Conservation (phyloP, 2,888 invertebrate genomes). For the Philereme transversata region DNA sequence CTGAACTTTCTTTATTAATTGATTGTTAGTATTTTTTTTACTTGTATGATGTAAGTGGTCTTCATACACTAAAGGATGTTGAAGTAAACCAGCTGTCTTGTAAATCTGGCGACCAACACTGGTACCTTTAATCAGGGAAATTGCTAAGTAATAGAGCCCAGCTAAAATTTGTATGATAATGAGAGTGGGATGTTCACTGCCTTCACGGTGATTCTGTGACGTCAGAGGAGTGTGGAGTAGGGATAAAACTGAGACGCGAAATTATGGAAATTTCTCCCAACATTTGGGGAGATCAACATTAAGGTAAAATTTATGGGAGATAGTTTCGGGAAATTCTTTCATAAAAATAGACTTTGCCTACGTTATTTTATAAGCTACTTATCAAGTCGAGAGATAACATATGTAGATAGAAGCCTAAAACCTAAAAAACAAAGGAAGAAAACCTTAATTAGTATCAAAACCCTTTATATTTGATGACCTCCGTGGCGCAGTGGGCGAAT, state of each 20-base stretch:
- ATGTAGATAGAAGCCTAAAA: too few species aligned
- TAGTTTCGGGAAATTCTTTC: constrained; percentile 6
- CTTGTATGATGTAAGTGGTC: too few species aligned
- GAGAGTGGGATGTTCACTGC: constrained; percentile 49
- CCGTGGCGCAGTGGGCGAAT: too few species aligned
- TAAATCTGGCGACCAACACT: constrained; percentile 24
- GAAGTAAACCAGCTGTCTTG: constrained; percentile 7
- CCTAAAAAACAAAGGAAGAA: too few species aligned
- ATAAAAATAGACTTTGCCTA: too few species aligned
- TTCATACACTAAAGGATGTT: background rate
- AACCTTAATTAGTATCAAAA: too few species aligned
- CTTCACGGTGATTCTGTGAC: constrained; percentile 47
- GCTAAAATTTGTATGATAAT: constrained; percentile 72
- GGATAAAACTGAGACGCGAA: constrained; percentile 33
- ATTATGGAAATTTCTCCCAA: constrained; percentile 32
- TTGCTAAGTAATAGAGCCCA: constrained; percentile 69
- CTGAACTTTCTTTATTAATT: too few species aligned
- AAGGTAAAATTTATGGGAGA: constrained; percentile 7
- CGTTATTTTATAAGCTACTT: too few species aligned
- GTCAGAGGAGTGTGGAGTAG: constrained; percentile 22
- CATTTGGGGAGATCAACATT: constrained; percentile 22
- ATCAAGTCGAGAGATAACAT: too few species aligned
- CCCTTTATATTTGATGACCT: too few species aligned
- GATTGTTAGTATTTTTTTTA: too few species aligned
- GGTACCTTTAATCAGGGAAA: constrained; percentile 72